Conservation (phyloP, 2,113 vertebrate genomes). For the Paradoxurus hermaphroditus region DNA sequence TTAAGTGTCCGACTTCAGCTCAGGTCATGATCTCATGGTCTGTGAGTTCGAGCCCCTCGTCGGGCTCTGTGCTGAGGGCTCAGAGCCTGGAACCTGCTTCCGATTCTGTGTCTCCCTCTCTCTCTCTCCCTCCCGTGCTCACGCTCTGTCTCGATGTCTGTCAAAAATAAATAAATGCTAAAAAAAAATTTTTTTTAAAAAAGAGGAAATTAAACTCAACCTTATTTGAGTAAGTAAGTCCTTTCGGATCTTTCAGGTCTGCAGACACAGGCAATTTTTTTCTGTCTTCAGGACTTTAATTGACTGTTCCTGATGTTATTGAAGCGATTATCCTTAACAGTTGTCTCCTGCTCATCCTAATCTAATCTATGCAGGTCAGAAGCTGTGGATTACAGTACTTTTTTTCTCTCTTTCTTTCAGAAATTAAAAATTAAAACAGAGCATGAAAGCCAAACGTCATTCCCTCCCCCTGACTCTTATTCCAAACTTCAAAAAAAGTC, state of each 20-base stretch:
- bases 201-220: not conserved
- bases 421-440: not conserved
- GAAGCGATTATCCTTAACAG: not conserved
- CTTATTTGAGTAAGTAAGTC: not conserved
- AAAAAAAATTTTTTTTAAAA: too few species aligned
- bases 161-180: too few species aligned
- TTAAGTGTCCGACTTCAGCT: too few species aligned
- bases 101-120: too few species aligned
- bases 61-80: too few species aligned
- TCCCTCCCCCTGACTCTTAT: not conserved
- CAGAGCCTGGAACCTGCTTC: too few species aligned
- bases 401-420: not conserved
- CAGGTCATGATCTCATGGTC: too few species aligned
- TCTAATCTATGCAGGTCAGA: not conserved
- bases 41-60: too few species aligned
- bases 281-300: not conserved
- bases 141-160: too few species aligned
- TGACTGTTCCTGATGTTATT: not conserved
- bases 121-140: too few species aligned
- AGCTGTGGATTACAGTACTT: not conserved
- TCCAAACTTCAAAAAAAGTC: not conserved
- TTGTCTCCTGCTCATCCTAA: not conserved
- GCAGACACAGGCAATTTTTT: not conserved
- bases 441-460: not conserved
- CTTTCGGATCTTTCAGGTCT: not conserved